phyloP scores from a whole-genome alignment of 2,888 invertebrate genomes.

The Stegophylla sp. region DNA sequence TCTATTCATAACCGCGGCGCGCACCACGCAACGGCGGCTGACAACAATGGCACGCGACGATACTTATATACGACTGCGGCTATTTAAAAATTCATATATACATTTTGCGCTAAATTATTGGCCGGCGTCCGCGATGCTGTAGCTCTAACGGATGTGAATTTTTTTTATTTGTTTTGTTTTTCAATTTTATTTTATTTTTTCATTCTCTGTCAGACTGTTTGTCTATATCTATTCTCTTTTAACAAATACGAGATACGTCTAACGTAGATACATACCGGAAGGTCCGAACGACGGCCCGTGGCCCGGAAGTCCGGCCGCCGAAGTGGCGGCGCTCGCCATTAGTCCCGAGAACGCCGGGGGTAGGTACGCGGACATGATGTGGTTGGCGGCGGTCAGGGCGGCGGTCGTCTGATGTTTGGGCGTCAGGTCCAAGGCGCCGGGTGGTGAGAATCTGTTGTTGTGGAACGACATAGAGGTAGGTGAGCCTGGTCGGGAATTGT shows the following conservation, averaged over 20 bases:
- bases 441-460: slow-evolving; percentile 33
- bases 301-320: slow-evolving; percentile 57
- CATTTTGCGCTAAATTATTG: neutral
- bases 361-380: slow-evolving; percentile 39
- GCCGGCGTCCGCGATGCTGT: neutral
- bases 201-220: neutral
- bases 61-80: neutral
- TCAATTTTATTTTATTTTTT: neutral
- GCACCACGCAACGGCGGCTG: neutral
- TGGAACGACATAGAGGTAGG: slow-evolving; percentile 28
- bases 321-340: slow-evolving; percentile 60
- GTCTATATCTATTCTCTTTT: no score
- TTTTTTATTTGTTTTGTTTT: neutral
- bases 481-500: slow-evolving; percentile 12
- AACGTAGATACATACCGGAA: slow-evolving; percentile 22
- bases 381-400: slow-evolving; percentile 31
- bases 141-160: no score
- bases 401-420: slow-evolving; percentile 33
- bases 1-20: slow-evolving; percentile 44
- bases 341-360: slow-evolving; percentile 49
- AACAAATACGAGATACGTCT: neutral
- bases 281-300: slow-evolving; percentile 48
- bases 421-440: slow-evolving; percentile 29
- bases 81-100: neutral
- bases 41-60: slow-evolving; percentile 38